Evolutionary conservation across 2,797 vertebrate genomes (phyloP), one percentile per base, ranked within the genome.

Genomic region (Hippopotamyrus pictus): DNA sequence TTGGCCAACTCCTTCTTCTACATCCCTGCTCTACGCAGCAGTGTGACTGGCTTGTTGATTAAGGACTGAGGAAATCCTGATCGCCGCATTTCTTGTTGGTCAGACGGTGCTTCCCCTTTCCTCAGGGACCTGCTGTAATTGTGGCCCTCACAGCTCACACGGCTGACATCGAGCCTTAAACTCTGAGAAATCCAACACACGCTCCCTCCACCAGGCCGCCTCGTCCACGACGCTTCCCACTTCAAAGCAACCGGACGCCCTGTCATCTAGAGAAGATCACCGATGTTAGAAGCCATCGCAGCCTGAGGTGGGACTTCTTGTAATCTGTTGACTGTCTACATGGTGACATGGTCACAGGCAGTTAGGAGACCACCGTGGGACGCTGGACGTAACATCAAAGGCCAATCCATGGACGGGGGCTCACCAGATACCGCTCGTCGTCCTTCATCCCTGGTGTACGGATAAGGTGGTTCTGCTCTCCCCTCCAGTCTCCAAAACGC

Each of bases 391-490:
- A 2, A 17, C 69, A 7, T 44, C 33, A 44, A 79, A 79, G 17
- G 73, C 33, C 33, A 79, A 44, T 44, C 37, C 37, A 7, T 0
- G 33, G 73, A 1, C 17, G 14, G n/a, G 2, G 25, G 93, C 97
- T 95, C 95, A 99, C 98, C 96, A 99, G 95, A 88, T 99, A 99
- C 96, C 99, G 94, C 92, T 99, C 99, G n/a, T 99, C 98, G 88
- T 99, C 98, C 90, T 98, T 97, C 99, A 99, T 99, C 91, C 96
- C 97, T 50, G 99, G 98, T 0, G 98, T 99, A 88, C 99, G 98
- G 92, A 99, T 96, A 95, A 99, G 97, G 94, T 99, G 99, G 95
- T 98, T 99, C 95, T 99, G 98, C 92, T 99, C 99, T 3, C 98
- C 98, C 94, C 98, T 96, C 98, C 98, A 99, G 95, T 99, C 99